phyloP scores from a whole-genome alignment of 2,888 invertebrate genomes.

The Cerceris rybyensis region DNA sequence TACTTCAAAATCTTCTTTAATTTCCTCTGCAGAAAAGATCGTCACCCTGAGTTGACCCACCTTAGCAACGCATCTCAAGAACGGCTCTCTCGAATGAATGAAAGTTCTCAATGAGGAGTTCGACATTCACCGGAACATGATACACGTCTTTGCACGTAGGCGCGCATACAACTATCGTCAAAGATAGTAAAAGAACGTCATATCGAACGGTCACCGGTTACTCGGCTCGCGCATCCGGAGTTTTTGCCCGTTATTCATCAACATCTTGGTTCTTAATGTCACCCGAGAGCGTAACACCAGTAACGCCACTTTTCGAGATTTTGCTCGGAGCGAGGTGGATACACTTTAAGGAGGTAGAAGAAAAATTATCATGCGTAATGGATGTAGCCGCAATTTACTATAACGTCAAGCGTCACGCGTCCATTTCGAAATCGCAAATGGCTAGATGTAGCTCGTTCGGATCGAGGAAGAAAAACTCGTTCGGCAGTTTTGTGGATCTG shows the following conservation, averaged over 20 bases:
- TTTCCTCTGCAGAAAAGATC: too few relatives aligned
- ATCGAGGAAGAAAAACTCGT: constrained; percentile 33
- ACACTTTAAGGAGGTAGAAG: constrained; percentile 19
- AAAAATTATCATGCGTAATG: constrained; percentile 34
- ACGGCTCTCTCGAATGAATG: constrained; percentile 45
- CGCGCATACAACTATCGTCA: constrained; percentile 48
- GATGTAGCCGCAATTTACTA: constrained; percentile 21
- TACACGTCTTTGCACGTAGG: constrained; percentile 35
- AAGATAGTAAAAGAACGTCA: constrained; percentile 20
- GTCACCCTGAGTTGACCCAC: constrained; percentile 12
- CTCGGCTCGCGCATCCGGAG: constrained; percentile 9
- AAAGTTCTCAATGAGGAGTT: constrained; percentile 56
- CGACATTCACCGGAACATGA: constrained; percentile 45
- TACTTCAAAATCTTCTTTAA: too few relatives aligned
- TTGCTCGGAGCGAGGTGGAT: neutral
- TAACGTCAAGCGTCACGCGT: constrained; percentile 28
- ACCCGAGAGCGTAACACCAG: neutral
- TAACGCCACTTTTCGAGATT: constrained; percentile 9
- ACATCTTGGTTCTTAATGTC: constrained; percentile 8
- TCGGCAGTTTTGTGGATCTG: constrained; percentile 37
- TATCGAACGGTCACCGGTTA: constrained; percentile 39
- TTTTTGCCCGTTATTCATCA: constrained; percentile 21
- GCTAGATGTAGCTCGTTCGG: constrained; percentile 5
- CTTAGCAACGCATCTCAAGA: constrained; percentile 34
- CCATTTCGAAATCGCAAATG: constrained; percentile 46